These are phyloP conservation scores for Lottia scabra DNA, from an alignment of 2,888 invertebrate genomes.

Conservation along the genomic window DNA sequence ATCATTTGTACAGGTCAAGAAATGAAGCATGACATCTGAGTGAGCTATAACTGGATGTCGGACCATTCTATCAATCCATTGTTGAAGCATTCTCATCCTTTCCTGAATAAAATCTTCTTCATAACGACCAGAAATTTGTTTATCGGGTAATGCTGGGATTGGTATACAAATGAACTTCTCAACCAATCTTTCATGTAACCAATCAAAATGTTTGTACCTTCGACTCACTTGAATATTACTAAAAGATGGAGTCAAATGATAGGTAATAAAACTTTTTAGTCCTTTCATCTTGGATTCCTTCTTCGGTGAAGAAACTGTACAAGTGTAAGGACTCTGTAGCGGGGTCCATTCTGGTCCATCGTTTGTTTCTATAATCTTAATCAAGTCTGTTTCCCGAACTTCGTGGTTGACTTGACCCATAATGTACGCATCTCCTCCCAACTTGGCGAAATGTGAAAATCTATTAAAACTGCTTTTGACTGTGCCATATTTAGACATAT, in stretches of 20 bases:
- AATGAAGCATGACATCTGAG: slow-evolving; percentile 95
- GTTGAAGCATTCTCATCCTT: slow-evolving; percentile 91
- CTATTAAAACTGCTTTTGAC: slow-evolving; percentile 61
- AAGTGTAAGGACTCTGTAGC: slow-evolving; percentile 81
- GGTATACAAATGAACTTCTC: slow-evolving; percentile 95
- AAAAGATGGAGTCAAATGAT: slow-evolving; percentile 94
- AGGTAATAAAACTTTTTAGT: slow-evolving; percentile 96
- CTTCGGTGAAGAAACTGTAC: slow-evolving; percentile 92
- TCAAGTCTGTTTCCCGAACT: slow-evolving; percentile 55
- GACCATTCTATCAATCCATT: slow-evolving; percentile 97
- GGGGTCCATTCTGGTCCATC: slow-evolving; percentile 85
- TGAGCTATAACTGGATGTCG: slow-evolving; percentile 93
- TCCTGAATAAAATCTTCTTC: slow-evolving; percentile 98
- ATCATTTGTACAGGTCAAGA: slow-evolving; percentile 96
- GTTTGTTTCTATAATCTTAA: slow-evolving; percentile 72
- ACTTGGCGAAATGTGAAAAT: slow-evolving; percentile 61
- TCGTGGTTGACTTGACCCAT: slow-evolving; percentile 49
- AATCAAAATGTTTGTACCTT: slow-evolving; percentile 98
- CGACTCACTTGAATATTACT: slow-evolving; percentile 88
- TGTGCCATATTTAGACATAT: slow-evolving; percentile 59
- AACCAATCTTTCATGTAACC: slow-evolving; percentile 93
- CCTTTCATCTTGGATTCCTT: slow-evolving; percentile 98
- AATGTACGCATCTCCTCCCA: slow-evolving; percentile 60
- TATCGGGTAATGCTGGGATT: slow-evolving; percentile 96
- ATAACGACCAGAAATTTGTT: slow-evolving; percentile 94